These are phyloP conservation scores for Eidolon dupreanum DNA, from an alignment of 2,797 vertebrate genomes.

Conservation along the genomic window DNA sequence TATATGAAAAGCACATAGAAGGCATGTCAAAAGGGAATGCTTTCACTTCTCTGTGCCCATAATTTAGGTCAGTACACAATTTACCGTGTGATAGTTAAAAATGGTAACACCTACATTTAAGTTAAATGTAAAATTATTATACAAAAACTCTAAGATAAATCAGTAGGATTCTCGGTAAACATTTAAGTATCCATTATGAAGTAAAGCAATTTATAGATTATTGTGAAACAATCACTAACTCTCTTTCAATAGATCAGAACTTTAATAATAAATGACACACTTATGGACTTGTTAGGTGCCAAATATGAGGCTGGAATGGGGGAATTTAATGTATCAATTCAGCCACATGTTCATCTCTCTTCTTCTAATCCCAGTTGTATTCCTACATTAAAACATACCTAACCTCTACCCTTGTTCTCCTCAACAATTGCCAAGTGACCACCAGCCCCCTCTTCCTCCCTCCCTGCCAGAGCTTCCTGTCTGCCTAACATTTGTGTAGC, in stretches of 20 bases:
- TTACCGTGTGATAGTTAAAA: neutral
- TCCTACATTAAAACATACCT: neutral
- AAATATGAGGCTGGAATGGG: neutral
- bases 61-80: neutral
- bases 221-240: neutral
- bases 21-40: neutral
- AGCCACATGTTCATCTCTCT: neutral
- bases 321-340: neutral
- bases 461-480: neutral
- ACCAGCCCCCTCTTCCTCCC: neutral
- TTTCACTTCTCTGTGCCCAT: neutral
- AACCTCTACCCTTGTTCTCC: neutral
- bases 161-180: conserved; percentile 8
- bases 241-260: neutral
- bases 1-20: neutral
- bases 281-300: neutral
- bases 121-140: neutral
- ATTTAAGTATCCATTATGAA: conserved; percentile 10
- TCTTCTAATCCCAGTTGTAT: neutral
- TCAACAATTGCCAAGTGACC: neutral
- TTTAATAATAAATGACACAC: neutral
- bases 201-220: neutral
- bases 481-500: neutral
- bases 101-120: neutral
- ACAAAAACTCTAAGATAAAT: neutral